These are phyloP conservation scores for Gobiocypris rarus DNA, from an alignment of 2,113 vertebrate species.

Conservation along the genomic window DNA sequence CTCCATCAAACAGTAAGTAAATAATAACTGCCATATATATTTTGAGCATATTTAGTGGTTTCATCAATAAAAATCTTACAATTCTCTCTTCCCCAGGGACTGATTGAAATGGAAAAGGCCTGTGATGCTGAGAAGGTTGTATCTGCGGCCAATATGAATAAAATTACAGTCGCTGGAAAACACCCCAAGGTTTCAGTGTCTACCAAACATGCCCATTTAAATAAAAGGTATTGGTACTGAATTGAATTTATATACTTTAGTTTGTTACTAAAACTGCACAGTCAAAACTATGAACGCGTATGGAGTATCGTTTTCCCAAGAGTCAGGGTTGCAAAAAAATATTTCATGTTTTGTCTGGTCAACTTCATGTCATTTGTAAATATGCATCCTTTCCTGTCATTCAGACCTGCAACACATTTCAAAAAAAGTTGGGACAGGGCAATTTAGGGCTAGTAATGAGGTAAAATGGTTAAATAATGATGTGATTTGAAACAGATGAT, in stretches of 20 bases:
- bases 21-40: background rate
- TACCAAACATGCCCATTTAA: constrained; percentile 51
- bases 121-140: constrained; percentile 60
- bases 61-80: background rate
- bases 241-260: too few species aligned
- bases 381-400: too few species aligned
- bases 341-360: too few species aligned
- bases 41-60: background rate
- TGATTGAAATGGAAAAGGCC: constrained; percentile 62
- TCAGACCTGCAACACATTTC: too few species aligned
- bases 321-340: background rate
- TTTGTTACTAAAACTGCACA: too few species aligned
- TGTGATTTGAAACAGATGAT: too few species aligned
- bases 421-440: too few species aligned
- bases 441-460: too few species aligned
- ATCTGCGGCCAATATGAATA: constrained; percentile 37
- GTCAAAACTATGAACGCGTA: too few species aligned
- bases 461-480: too few species aligned
- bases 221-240: constrained; percentile 42
- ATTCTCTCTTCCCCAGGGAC: constrained; percentile 14
- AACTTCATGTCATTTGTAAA: too few species aligned
- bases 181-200: constrained; percentile 55
- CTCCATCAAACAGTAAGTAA: constrained; percentile 31
- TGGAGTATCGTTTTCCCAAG: background rate
- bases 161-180: constrained; percentile 29